phyloP scores from a whole-genome alignment of 2,888 invertebrate genomes.

The Craniophora ligustri region DNA sequence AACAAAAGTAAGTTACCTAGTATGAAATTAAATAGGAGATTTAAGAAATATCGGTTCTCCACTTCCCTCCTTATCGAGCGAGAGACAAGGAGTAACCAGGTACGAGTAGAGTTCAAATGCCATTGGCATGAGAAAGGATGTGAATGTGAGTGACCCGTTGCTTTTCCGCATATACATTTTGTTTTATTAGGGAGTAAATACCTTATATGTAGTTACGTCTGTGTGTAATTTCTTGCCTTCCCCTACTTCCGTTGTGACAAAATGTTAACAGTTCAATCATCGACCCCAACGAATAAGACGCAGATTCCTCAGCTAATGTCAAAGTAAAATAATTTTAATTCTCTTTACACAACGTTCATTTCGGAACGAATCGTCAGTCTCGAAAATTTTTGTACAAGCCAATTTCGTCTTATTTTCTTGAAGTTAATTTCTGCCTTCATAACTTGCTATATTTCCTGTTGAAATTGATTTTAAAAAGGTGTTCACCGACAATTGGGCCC shows the following conservation, averaged over 20 bases:
- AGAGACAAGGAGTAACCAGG: no score
- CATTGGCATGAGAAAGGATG: no score
- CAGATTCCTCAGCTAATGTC: background rate
- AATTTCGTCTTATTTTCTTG: slow-evolving; percentile 3
- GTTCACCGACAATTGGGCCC: slow-evolving; percentile 5
- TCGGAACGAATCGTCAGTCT: background rate
- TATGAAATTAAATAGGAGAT: no score
- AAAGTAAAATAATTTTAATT: slow-evolving; percentile 18
- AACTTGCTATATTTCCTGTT: background rate
- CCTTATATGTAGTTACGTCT: background rate
- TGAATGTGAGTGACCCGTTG: no score
- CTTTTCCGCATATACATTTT: no score
- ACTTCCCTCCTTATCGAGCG: no score
- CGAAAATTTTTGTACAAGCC: no score
- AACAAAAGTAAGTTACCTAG: no score
- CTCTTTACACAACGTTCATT: background rate
- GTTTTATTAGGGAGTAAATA: no score
- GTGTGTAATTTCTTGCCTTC: slow-evolving; percentile 15
- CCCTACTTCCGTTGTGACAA: slow-evolving; percentile 28
- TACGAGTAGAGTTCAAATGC: no score
- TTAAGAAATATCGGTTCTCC: no score
- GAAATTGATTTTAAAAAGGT: slow-evolving; percentile 13
- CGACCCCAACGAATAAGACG: slow-evolving; percentile 20
- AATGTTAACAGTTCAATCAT: slow-evolving; percentile 38
- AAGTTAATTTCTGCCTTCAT: background rate